Evolutionary conservation across 2,113 vertebrate genomes (phyloP), one percentile per base, ranked within the genome.

Genomic region (Tylochromis polylepis): DNA sequence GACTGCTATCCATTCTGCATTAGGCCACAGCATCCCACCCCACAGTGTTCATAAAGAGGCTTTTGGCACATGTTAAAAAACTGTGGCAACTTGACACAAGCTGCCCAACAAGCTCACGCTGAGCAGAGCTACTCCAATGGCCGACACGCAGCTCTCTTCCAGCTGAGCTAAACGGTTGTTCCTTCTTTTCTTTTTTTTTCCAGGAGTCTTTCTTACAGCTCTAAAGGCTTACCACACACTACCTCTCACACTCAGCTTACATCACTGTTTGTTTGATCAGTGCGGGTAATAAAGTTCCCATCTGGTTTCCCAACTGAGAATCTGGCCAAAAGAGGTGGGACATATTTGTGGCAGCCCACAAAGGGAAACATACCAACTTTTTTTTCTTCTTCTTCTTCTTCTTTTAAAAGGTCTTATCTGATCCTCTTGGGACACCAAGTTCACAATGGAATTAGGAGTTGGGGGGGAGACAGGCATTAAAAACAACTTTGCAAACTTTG

Each of bases 211-310:
- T 49, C 34, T 18, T 18, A 57, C 62, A 85, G 43, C 87, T 79
- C 55, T 16, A 16, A 82, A 51, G 29, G 31, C 55, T 89, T 15
- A 72, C 78, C 87, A 85, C 82, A 83, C 81, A 67, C 85, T 87
- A 91, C 89, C 83, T 89, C 85, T 90, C 89, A 88, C 88, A 84
- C 84, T 86, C 79, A 3, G 55, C 91, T 93, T 91, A 90, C 93
- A 92, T 94, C 94, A 94, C 60, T 11, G 89, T 89, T 88, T 93
- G 94, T 94, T 95, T 95, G 92, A 95, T 93, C 93, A 91, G 87
- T 14, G 43, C 2, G 34, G 83, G 88, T 87, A 92, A 93, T 94
- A 94, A 95, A 94, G 93, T 94, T 92, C 90, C 90, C 94, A 93
- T 93, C 88, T 93, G 93, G 91, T 83, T 93, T 85, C 88, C 77